Evolutionary conservation across 2,113 vertebrate species (phyloP).

Genomic region (Coptodon bakossiorum): DNA sequence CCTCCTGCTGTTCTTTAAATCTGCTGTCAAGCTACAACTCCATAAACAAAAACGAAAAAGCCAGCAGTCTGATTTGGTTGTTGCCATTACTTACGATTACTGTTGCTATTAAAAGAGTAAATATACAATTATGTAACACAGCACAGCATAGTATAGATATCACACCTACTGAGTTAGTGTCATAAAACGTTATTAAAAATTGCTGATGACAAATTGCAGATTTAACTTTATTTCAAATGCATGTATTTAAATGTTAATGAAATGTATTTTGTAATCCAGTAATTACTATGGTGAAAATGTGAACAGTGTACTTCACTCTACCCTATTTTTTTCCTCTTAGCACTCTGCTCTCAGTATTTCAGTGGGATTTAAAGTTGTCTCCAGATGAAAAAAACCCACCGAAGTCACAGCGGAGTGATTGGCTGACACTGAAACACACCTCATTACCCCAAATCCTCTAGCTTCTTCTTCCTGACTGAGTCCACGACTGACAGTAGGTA

Average conservation of each 20-base stretch:
- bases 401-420: conserved; percentile 23
- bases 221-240: neutral
- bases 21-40: neutral
- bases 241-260: neutral
- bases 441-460: conserved; percentile 60
- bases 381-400: neutral
- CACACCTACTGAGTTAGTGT: neutral
- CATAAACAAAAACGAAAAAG: neutral
- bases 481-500: conserved; percentile 9
- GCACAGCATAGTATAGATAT: neutral
- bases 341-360: neutral
- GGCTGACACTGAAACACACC: conserved; percentile 48
- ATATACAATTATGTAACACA: neutral
- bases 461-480: conserved; percentile 17
- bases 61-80: neutral
- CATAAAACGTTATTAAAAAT: neutral
- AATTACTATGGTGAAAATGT: neutral
- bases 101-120: neutral
- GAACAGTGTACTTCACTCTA: neutral
- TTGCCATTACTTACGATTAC: neutral
- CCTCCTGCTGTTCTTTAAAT: neutral
- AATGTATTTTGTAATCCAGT: neutral
- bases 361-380: conserved; percentile 9
- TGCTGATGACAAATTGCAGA: neutral
- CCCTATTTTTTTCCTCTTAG: neutral